Base-by-base conservation (phyloP, 92 coral and sea anemone species). In the Muricea muricata region DNA sequence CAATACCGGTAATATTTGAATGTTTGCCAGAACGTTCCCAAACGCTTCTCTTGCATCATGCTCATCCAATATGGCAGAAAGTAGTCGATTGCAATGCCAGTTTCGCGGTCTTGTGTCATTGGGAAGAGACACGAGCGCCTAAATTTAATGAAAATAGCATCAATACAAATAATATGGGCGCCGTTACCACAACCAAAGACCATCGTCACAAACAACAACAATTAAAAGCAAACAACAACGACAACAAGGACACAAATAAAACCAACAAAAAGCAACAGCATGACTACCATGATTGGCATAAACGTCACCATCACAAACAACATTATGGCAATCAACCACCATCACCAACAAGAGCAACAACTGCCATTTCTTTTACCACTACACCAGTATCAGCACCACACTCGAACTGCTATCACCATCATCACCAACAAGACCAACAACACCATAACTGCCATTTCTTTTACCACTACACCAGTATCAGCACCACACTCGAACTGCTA, bases 1-100 rank as follows among this genome's bases (percentile, higher is more conserved):
- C 25, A 78, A 78, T 35, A 71, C 83, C 23, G 71, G 69, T 13
- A 78, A 25, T 7, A 78, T 40, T n/a, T 56, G 83, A 37, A 78
- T 78, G 33, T 33, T 58, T 6, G 83, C 71, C 11, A 78, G 83
- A n/a, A 58, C 55, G 26, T 78, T 39, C 26, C 71, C 83, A 58
- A 78, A 78, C 35, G 52, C 61, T 33, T 63, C 45, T 78, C 2
- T 2, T 3, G 46, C 31, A 25, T 78, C 70, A 15, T 78, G 69
- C 25, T 58, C 40, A 23, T 58, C 23, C 83, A 78, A 58, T 34
- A 78, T 56, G 0, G 34, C 65, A 12, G 40, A 52, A 30, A 78
- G 7, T 24, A 78, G 18, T n/a, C 41, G 24, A 56, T 32, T 31
- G 33, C 83, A 58, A 15, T 58, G 83, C 67, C 67, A 26, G 25